These are phyloP conservation scores for Sogatella furcifera DNA, from an alignment of 1,140 invertebrate genomes.

Conservation along the genomic window DNA sequence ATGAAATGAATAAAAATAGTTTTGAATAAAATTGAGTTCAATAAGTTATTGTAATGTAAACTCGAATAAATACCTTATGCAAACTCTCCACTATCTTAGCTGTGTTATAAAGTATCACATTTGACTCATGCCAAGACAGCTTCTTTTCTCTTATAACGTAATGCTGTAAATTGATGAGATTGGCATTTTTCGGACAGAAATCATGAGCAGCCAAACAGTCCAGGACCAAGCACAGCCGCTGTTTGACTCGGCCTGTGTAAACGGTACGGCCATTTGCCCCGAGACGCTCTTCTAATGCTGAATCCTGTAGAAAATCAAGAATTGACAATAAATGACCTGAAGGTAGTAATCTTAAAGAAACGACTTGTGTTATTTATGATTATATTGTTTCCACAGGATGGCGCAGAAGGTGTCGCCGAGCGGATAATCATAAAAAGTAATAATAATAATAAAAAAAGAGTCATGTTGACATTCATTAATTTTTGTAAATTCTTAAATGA, in stretches of 20 bases:
- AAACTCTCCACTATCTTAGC: conserved; percentile 62
- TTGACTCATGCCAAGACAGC: conserved; percentile 61
- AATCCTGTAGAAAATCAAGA: conserved; percentile 42
- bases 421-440: too few species aligned
- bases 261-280: conserved; percentile 39
- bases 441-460: not conserved
- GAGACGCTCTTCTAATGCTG: conserved; percentile 51
- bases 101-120: conserved; percentile 67
- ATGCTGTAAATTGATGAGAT: conserved; percentile 67
- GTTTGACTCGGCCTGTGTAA: conserved; percentile 48
- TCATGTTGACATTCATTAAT: too few species aligned
- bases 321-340: not conserved
- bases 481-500: too few species aligned
- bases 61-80: conserved; percentile 45
- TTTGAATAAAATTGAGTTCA: not conserved
- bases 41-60: conserved; percentile 2
- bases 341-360: too few species aligned
- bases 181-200: conserved; percentile 53
- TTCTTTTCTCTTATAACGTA: conserved; percentile 75
- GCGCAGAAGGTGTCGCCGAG: too few species aligned
- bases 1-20: too few species aligned
- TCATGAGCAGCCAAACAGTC: conserved; percentile 68
- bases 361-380: too few species aligned
- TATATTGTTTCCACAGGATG: too few species aligned
- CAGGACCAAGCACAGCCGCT: conserved; percentile 59